A percentile compares a stretch with the other conserved stretches of the same genome.
Conservation (phyloP, 2,797 vertebrate species). For the Oceanodroma leucorhoa region DNA sequence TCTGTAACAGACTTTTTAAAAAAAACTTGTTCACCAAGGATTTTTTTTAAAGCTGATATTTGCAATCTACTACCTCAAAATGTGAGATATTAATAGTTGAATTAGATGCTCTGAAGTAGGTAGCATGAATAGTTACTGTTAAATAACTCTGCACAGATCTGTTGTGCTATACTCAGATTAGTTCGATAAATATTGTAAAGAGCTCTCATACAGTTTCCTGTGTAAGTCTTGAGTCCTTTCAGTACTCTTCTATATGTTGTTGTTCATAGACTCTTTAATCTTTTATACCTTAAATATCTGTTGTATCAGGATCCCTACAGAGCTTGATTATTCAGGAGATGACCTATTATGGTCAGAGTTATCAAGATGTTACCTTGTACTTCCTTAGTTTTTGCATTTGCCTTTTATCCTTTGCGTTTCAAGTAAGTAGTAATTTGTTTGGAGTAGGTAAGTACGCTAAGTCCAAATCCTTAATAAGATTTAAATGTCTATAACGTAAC, state of each 20-base stretch:
- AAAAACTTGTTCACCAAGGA: neutral
- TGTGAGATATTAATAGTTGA: neutral
- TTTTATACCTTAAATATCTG: neutral
- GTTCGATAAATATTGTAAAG: neutral
- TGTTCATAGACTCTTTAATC: neutral
- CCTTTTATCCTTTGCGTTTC: neutral
- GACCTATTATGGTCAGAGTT: neutral
- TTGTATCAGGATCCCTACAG: neutral
- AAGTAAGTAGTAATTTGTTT: neutral
- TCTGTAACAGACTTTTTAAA: neutral
- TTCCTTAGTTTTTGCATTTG: neutral
- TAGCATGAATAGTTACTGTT: neutral
- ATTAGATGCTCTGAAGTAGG: neutral
- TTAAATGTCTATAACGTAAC: neutral
- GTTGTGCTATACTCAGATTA: fast-evolving
- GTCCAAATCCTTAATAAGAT: neutral
- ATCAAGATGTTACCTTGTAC: neutral
- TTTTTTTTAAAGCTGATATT: neutral
- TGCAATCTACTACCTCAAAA: neutral
- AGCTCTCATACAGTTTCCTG: neutral
- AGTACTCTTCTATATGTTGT: neutral
- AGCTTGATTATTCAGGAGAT: neutral
- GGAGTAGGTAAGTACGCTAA: neutral
- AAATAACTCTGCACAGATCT: neutral
- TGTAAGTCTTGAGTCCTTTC: neutral